A percentile compares a stretch with the other conserved stretches of the same genome.
These are phyloP conservation scores for Tetramorium parvispinum DNA, from an alignment of 1,140 invertebrate species.

Conservation along the genomic window DNA sequence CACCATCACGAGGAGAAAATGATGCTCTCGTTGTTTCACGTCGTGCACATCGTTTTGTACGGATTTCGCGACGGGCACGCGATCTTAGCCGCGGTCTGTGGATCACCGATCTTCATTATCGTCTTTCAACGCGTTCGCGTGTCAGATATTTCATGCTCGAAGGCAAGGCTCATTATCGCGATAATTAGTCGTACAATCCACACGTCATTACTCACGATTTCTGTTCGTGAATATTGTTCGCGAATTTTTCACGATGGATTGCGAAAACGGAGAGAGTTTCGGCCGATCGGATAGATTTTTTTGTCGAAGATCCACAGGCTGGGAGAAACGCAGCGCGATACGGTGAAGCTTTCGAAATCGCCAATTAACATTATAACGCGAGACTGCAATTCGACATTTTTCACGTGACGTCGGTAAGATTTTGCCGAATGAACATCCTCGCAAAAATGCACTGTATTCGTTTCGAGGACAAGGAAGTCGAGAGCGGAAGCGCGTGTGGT, in stretches of 20 bases:
- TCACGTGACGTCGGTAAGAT: background rate
- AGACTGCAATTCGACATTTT: background rate
- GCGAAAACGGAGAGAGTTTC: conserved; percentile 17
- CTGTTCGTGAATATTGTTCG: background rate
- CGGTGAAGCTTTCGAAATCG: conserved; percentile 12
- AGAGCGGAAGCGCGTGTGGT: conserved; percentile 26
- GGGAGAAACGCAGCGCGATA: background rate
- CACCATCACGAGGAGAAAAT: conserved; percentile 39
- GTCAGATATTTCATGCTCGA: conserved; percentile 37
- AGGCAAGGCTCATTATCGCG: background rate
- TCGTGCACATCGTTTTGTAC: background rate
- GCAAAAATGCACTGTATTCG: background rate
- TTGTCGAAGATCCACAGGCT: background rate
- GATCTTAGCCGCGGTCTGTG: conserved; percentile 15
- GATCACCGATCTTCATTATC: conserved; percentile 27
- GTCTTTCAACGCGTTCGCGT: conserved; percentile 9
- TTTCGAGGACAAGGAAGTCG: conserved; percentile 29
- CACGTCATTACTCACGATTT: conserved; percentile 46
- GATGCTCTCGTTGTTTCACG: background rate
- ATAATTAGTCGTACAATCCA: conserved; percentile 38
- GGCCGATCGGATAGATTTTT: background rate
- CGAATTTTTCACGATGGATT: background rate
- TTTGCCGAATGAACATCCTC: background rate
- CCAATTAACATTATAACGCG: background rate
- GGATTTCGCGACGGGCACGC: conserved; percentile 54